phyloP scores from a whole-genome alignment of 2,113 vertebrate species.

The Syngnathus typhle region DNA sequence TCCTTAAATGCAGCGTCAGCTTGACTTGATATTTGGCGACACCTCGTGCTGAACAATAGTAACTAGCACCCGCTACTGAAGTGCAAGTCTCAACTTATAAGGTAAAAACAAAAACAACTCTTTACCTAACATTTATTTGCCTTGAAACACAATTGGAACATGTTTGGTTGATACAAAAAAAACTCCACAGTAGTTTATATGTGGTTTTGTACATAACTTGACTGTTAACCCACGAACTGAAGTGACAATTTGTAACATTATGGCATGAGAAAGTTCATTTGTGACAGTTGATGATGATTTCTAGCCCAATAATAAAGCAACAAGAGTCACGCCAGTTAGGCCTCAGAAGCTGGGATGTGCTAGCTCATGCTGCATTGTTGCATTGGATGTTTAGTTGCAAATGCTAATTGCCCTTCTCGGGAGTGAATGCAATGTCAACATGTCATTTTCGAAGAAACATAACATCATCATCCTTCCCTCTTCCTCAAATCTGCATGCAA shows the following conservation, averaged over 20 bases:
- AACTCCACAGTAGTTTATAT: neutral
- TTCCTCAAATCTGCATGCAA: constrained; percentile 2
- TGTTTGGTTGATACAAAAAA: neutral
- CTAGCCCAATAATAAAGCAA: constrained; percentile 45
- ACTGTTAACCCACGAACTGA: constrained; percentile 35
- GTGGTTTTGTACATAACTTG: constrained; percentile 1
- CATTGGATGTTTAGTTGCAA: neutral
- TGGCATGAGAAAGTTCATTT: constrained; percentile 53
- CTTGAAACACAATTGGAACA: neutral
- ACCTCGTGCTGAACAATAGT: constrained; percentile 21
- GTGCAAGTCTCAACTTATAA: neutral
- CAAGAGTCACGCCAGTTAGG: constrained; percentile 37
- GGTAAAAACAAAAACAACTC: neutral
- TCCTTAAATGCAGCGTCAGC: constrained; percentile 1
- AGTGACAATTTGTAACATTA: constrained; percentile 66
- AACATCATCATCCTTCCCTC: neutral
- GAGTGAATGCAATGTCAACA: neutral
- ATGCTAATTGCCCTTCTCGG: neutral
- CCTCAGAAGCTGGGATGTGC: constrained; percentile 12
- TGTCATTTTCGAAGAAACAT: neutral
- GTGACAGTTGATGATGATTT: constrained; percentile 48
- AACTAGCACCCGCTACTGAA: neutral
- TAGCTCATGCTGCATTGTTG: neutral
- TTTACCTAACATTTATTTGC: neutral
- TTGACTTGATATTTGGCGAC: constrained; percentile 9